A percentile compares a stretch with the other conserved stretches of the same genome.
Evolutionary conservation across 2,797 vertebrate genomes (phyloP).

Genomic region (Sus cebifrons): DNA sequence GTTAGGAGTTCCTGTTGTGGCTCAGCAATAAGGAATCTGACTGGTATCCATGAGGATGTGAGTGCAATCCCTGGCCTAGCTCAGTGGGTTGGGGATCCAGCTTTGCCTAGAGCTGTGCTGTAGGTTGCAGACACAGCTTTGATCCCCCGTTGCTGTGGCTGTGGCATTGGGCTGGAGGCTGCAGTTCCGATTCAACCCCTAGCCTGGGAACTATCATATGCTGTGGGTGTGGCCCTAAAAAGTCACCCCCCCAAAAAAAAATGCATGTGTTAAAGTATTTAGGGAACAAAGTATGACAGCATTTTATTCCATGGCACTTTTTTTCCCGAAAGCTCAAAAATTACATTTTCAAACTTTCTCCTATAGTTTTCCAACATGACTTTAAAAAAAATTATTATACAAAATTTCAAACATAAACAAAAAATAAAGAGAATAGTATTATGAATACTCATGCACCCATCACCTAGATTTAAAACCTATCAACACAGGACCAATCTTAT

Average conservation of each 20-base stretch:
- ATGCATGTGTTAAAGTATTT: neutral
- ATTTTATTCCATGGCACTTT: constrained; percentile 7
- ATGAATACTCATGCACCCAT: neutral
- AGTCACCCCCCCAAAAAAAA: neutral
- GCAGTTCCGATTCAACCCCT: no score
- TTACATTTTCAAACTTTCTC: constrained; percentile 20
- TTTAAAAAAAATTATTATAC: neutral
- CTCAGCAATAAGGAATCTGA: no score
- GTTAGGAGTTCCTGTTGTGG: no score
- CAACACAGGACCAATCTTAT: neutral
- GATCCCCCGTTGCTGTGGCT: no score
- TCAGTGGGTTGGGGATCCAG: no score
- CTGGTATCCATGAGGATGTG: no score
- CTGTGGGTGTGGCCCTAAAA: no score
- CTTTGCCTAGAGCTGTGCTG: no score
- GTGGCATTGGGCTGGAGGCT: no score
- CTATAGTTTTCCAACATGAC: constrained; percentile 22
- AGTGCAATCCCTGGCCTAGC: no score
- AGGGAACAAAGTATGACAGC: neutral
- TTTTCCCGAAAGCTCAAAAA: constrained; percentile 32
- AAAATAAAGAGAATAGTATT: constrained; percentile 5
- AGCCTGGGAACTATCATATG: no score
- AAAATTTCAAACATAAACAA: constrained; percentile 19
- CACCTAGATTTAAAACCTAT: neutral
- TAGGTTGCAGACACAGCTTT: no score